Evolutionary conservation across 1,140 invertebrate species (phyloP), one percentile per base, ranked within the genome.

Genomic region (Brachionus asplanchnoidis): DNA sequence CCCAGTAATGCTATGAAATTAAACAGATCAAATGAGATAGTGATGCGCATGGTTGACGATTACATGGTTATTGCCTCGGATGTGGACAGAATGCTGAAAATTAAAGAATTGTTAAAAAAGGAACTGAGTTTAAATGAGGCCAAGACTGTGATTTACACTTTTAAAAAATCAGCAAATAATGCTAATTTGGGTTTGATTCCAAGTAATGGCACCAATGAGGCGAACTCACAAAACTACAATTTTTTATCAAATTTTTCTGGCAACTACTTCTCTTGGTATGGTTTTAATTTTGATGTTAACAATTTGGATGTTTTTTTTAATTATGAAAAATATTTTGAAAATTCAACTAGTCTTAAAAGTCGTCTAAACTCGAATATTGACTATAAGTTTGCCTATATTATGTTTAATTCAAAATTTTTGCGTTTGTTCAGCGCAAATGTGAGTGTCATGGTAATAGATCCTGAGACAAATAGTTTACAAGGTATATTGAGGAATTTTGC

Each of bases 241-340:
- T 65, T 60, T 60, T 68, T 82, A n/a, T 65, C 53, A 17, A 65
- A 60, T 82, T 68, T 65, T 65, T 82, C 79, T 4, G 53, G 26
- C 40, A 40, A 36, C 65, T 82, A 65, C 23, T 82, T 82, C 65
- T 60, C 79, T 17, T 82, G 79, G 79, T 68, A 36, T 36, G 79
- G 79, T 3, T 46, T 82, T 12, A 68, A 82, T 46, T 65, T 82
- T 40, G 79, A 82, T 44, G 79, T 82, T 1, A 60, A 36, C 26
- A 82, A 42, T 82, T 68, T 82, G 42, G 79, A 82, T 46, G 53
- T 65, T 20, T 82, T 65, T 46, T 82, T 68, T 12, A 82, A 82
- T 68, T 82, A 82, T 68, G 79, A 82, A 60, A 82, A 82, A 26
- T 82, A 82, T 68, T 60, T 68, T 40, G 79, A 32, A 12, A 46